Percentiles rank a stretch among this genome's conserved stretches.
These are phyloP conservation scores for Lepas anatifera DNA, from an alignment of 2,888 invertebrate species.

Conservation along the genomic window DNA sequence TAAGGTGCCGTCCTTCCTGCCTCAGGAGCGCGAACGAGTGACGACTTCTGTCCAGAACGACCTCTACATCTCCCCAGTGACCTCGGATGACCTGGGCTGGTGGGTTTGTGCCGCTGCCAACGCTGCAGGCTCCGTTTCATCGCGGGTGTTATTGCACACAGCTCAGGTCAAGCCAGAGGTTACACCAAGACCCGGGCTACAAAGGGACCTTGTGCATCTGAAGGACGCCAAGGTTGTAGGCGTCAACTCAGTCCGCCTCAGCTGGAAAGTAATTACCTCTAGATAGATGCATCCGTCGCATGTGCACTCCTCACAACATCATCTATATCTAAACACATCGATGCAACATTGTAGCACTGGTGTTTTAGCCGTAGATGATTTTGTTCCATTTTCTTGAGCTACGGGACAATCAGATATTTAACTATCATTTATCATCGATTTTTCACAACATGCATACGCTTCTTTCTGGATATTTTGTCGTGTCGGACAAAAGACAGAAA, in stretches of 20 bases:
- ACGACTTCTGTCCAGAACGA: neutral
- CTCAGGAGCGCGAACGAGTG: neutral
- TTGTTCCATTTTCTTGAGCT: too few species aligned
- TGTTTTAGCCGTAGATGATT: too few species aligned
- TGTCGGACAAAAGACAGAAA: too few species aligned
- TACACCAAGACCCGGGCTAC: neutral
- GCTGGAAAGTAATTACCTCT: neutral
- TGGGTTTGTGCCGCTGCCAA: neutral
- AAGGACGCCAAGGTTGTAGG: neutral
- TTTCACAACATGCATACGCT: too few species aligned
- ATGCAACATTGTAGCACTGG: too few species aligned
- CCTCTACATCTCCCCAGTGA: slow-evolving; percentile 2
- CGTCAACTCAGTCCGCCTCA: neutral
- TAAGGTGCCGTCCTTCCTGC: too few species aligned
- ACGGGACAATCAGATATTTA: too few species aligned
- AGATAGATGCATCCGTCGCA: too few species aligned
- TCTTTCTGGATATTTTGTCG: too few species aligned
- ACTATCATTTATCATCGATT: too few species aligned
- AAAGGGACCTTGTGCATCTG: neutral
- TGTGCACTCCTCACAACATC: too few species aligned
- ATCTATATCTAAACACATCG: too few species aligned
- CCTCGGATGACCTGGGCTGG: neutral
- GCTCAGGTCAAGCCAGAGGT: neutral
- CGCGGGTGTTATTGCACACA: neutral
- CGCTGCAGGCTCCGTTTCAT: neutral